These are phyloP conservation scores for Byasa hedistus DNA, from an alignment of 2,888 invertebrate genomes.

Conservation along the genomic window DNA sequence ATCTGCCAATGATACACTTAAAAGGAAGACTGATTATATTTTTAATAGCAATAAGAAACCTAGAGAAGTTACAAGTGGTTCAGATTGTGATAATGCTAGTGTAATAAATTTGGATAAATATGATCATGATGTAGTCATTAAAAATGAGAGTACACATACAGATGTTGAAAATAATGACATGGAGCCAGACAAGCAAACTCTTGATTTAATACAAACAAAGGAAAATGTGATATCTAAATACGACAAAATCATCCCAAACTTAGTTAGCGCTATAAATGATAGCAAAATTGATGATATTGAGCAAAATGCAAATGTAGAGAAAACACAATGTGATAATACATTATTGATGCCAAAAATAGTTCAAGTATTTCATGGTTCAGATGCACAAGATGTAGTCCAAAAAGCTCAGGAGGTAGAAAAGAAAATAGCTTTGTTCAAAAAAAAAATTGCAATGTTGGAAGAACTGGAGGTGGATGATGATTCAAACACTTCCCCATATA, in stretches of 20 bases:
- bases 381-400: background rate
- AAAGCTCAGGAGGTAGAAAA: conserved; percentile 31
- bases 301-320: conserved; percentile 10
- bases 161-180: conserved; percentile 25
- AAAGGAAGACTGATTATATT: conserved; percentile 17
- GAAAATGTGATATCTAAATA: background rate
- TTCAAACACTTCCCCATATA: conserved; percentile 43
- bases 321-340: conserved; percentile 5
- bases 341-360: conserved; percentile 23
- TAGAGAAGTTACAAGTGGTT: conserved; percentile 39
- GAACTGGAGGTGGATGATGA: conserved; percentile 46
- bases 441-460: conserved; percentile 44
- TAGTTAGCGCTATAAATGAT: background rate
- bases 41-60: conserved; percentile 31
- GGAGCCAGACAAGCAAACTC: background rate
- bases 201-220: conserved; percentile 8
- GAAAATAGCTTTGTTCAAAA: conserved; percentile 42
- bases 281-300: background rate
- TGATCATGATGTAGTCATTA: conserved; percentile 28
- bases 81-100: conserved; percentile 35
- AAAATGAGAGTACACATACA: conserved; percentile 2
- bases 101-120: conserved; percentile 31
- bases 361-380: background rate
- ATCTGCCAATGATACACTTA: conserved; percentile 10
- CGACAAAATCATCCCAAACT: background rate